Base-by-base conservation (phyloP, 2,113 vertebrate species). In the Archilochus colubris region DNA sequence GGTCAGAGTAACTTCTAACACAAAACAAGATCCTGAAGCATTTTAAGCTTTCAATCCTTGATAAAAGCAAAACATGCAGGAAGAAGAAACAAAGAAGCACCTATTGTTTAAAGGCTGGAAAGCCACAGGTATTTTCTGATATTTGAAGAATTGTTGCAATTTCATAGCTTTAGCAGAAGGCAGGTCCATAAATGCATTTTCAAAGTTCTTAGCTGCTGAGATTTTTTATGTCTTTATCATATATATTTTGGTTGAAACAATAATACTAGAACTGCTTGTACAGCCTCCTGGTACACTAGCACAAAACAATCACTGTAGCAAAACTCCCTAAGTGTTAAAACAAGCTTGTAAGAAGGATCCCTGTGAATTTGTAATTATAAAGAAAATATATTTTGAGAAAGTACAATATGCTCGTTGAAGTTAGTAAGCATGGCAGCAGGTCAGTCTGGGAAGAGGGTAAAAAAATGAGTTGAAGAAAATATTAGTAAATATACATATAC, bases 171-270 rank as follows among this genome's bases (percentile, higher is more conserved):
- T 38, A 58, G 33, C 48, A 70, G 62, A 84, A 93, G 46, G 31
- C 17, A 77, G 0, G 10, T 3, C 16, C 11, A 48, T 40, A n/a
- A 78, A 80, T 20, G 25, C 2, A 0, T 79, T 86, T 77, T 70
- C 64, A 72, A 73, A 9, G 24, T 23, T 75, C 81, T 67, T 64
- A 72, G 73, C 77, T 59, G 74, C 84, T 0, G 0, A 48, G 14
- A n/a, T 63, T 59, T 12, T 72, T 73, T n/a, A 9, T 36, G 10
- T n/a, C 27, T 82, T 85, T 40, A 64, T 63, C 10, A 1, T 46
- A 84, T 69, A 93, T 82, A 30, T 80, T 89, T 82, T 73, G 19
- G 88, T 22, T 20, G 85, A 91, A 92, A 89, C 40, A 80, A 57
- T 69, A 77, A 54, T 7, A 70, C 40, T 14, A 62, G 50, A 77